Conservation (phyloP, 2,888 invertebrate genomes). For the Pteria penguin region DNA sequence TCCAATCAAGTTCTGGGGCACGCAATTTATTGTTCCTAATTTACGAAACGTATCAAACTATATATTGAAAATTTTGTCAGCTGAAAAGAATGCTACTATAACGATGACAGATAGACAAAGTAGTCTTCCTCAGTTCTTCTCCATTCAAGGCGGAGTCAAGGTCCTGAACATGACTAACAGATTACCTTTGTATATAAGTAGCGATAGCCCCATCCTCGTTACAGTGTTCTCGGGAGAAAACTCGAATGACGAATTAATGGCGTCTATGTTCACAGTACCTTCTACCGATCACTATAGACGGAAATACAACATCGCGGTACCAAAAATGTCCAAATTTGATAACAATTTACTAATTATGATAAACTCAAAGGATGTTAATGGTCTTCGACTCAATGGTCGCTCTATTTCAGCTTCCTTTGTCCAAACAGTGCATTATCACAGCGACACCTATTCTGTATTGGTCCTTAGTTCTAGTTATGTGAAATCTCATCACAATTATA, state of each 20-base stretch:
- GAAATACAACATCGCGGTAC: neutral
- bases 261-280: neutral
- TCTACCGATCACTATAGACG: neutral
- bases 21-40: neutral
- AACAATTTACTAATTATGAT: no score
- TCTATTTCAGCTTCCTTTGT: no score
- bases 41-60: neutral
- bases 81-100: neutral
- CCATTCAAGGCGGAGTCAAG: neutral
- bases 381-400: no score
- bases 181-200: neutral
- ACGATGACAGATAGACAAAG: neutral
- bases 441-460: no score
- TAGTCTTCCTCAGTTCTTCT: neutral
- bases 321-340: no score
- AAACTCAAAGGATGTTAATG: no score
- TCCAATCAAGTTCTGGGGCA: neutral
- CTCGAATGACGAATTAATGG: neutral
- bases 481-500: no score
- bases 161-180: neutral
- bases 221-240: neutral
- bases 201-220: neutral
- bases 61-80: neutral
- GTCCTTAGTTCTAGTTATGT: no score
- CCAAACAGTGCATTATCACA: no score